Conservation (phyloP, 2,888 invertebrate species). For the Cantharis rufa region DNA sequence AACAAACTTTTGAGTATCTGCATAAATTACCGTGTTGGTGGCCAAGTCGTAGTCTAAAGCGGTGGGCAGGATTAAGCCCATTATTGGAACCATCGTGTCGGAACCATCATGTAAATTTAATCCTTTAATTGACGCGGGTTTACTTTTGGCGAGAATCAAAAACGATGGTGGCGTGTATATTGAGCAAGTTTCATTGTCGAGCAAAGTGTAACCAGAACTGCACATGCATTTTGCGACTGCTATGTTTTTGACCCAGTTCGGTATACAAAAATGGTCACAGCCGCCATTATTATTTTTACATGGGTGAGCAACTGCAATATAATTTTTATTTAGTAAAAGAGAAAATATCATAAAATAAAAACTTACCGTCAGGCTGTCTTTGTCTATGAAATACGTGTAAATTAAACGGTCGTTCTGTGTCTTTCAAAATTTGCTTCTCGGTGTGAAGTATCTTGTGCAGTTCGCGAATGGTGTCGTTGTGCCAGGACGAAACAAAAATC, state of each 20-base stretch:
- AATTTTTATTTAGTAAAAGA: too few relatives aligned
- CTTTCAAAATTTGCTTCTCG: conserved; percentile 56
- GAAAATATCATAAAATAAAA: conserved; percentile 4
- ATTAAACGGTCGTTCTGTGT: conserved; percentile 65
- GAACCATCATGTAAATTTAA: conserved; percentile 57
- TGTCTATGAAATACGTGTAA: conserved; percentile 77
- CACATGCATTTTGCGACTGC: conserved; percentile 72
- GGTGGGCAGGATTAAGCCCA: conserved; percentile 66
- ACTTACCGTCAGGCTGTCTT: conserved; percentile 72
- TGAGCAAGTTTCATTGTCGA: conserved; percentile 64
- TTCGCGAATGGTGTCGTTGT: conserved; percentile 65
- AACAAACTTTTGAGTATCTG: conserved; percentile 58
- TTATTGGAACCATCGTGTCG: conserved; percentile 72
- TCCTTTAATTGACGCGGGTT: conserved; percentile 73
- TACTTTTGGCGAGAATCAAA: conserved; percentile 67
- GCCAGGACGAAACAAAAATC: conserved; percentile 75
- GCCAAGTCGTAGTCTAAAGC: conserved; percentile 71
- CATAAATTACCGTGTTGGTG: conserved; percentile 55
- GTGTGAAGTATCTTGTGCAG: conserved; percentile 63
- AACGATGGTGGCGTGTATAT: conserved; percentile 63
- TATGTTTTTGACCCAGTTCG: conserved; percentile 61
- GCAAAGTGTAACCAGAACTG: conserved; percentile 69
- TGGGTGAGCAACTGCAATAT: conserved; percentile 64
- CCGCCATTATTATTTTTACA: conserved; percentile 69
- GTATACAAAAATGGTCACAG: conserved; percentile 79